Evolutionary conservation across 2,113 vertebrate species (phyloP).

Genomic region (Erythrolamprus reginae): DNA sequence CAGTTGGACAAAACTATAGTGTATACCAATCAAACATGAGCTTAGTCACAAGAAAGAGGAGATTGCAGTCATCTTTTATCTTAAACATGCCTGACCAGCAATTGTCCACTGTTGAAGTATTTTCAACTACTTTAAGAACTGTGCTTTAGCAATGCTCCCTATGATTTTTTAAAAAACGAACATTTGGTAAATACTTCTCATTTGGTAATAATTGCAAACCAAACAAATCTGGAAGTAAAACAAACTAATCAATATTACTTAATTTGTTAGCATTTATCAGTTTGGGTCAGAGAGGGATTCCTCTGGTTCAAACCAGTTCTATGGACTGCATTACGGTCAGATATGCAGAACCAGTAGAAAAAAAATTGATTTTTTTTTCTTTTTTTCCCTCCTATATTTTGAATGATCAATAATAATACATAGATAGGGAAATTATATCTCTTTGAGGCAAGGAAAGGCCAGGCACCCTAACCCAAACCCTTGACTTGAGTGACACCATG

Average conservation of each 20-base stretch:
- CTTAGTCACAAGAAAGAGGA: conserved; percentile 7
- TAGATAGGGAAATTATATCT: no score
- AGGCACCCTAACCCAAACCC: no score
- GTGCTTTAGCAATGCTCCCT: conserved; percentile 41
- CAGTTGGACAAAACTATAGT: conserved; percentile 12
- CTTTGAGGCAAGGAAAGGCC: no score
- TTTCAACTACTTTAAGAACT: conserved; percentile 33
- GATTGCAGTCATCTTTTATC: conserved; percentile 32
- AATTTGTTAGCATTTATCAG: rapidly evolving
- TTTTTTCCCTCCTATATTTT: no score
- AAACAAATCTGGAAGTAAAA: not conserved
- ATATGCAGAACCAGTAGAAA: no score
- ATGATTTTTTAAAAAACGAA: conserved; percentile 36
- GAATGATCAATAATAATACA: no score
- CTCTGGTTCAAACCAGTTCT: no score
- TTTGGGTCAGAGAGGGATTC: no score
- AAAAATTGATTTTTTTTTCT: no score
- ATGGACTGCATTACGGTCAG: no score
- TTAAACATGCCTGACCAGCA: conserved; percentile 37
- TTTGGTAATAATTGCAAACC: conserved; percentile 13
- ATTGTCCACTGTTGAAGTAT: conserved; percentile 38
- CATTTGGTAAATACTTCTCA: conserved; percentile 41
- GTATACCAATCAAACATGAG: conserved; percentile 30
- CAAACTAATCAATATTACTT: not conserved
- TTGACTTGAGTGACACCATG: no score